These are phyloP conservation scores for Lamellibrachia columna DNA, from an alignment of 2,888 invertebrate species.

Conservation along the genomic window DNA sequence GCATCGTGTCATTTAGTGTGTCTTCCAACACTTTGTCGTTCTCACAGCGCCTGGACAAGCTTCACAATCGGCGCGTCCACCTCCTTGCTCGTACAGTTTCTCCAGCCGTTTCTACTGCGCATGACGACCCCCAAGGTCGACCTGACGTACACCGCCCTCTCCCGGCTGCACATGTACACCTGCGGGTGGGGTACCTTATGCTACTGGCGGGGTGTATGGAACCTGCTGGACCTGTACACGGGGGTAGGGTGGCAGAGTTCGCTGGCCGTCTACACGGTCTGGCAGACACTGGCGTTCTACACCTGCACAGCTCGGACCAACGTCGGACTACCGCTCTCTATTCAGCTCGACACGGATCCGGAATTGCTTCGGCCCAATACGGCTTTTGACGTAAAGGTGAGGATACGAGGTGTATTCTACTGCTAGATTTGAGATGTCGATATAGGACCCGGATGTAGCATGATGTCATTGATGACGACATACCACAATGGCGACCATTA, in stretches of 20 bases:
- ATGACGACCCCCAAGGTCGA: constrained; percentile 16
- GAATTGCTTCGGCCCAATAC: constrained; percentile 42
- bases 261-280: constrained; percentile 33
- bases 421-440: no score
- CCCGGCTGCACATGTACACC: constrained; percentile 41
- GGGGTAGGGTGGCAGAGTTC: constrained; percentile 36
- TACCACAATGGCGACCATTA: no score
- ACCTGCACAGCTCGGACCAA: constrained; percentile 41
- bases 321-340: constrained; percentile 42
- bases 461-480: no score
- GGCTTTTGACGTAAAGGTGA: constrained; percentile 38
- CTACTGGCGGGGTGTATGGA: constrained; percentile 46
- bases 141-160: constrained; percentile 28
- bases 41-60: constrained; percentile 38
- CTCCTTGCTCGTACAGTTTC: constrained; percentile 33
- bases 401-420: background rate
- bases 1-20: background rate
- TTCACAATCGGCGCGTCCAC: constrained; percentile 37
- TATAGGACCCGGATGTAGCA: no score
- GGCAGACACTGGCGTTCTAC: constrained; percentile 36
- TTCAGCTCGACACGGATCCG: constrained; percentile 39
- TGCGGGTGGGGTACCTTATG: constrained; percentile 43
- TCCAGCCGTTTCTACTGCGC: constrained; percentile 39
- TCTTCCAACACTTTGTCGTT: background rate
- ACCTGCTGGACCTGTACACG: constrained; percentile 42